Evolutionary conservation across 1,140 invertebrate genomes (phyloP).

Genomic region (Megathymus violae): DNA sequence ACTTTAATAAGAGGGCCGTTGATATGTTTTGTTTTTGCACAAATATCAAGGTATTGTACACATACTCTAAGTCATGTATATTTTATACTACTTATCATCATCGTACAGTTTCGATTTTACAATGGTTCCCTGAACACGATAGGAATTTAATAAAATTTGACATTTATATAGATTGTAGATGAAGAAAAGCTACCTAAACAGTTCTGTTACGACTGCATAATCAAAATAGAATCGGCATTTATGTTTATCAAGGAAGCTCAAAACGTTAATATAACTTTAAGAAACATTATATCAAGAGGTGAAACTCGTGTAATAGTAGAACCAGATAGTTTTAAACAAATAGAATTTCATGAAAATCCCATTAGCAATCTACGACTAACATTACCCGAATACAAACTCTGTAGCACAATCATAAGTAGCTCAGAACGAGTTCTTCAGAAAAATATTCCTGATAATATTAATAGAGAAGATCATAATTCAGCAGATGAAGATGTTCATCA

Average conservation of each 20-base stretch:
- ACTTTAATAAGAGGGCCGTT: conserved; percentile 53
- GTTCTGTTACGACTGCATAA: conserved; percentile 69
- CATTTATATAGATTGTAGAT: conserved; percentile 54
- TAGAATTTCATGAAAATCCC: conserved; percentile 37
- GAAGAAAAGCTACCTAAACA: conserved; percentile 67
- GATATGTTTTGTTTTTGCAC: conserved; percentile 76
- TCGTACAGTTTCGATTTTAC: too few relatives aligned
- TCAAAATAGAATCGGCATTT: conserved; percentile 69
- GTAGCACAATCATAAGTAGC: conserved; percentile 12
- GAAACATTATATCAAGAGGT: conserved; percentile 61
- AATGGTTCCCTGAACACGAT: too few relatives aligned
- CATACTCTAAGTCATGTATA: too few relatives aligned
- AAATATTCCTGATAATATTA: conserved; percentile 41
- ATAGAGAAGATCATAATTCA: conserved; percentile 30
- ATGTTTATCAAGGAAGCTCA: conserved; percentile 69
- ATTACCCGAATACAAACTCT: conserved; percentile 62
- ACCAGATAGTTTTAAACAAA: conserved; percentile 45
- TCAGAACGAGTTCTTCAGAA: conserved; percentile 38
- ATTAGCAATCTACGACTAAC: conserved; percentile 49
- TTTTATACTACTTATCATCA: too few relatives aligned
- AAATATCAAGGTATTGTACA: conserved; percentile 60
- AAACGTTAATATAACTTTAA: conserved; percentile 64
- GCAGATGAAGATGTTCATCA: conserved; percentile 14
- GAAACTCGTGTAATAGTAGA: conserved; percentile 65
- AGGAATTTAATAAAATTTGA: not conserved